phyloP scores from a whole-genome alignment of 2,113 vertebrate species.

The Malurus melanocephalus region DNA sequence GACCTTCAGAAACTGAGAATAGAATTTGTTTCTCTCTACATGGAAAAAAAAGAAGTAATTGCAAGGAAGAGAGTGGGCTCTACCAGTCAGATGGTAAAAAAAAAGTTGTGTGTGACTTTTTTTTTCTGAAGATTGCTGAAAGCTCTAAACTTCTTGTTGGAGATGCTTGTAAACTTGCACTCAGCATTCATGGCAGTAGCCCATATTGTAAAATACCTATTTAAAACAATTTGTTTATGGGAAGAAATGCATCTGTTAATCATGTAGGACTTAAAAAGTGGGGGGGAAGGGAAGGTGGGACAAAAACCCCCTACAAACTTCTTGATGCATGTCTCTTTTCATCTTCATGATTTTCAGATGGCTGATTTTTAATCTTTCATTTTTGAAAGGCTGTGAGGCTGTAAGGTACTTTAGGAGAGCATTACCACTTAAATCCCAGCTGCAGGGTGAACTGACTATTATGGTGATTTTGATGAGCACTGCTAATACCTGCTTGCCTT shows the following conservation, averaged over 20 bases:
- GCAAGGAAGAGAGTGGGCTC: not conserved
- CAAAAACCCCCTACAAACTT: not conserved
- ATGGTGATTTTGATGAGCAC: conserved; percentile 7
- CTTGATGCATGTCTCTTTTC: not conserved
- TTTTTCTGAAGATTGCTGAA: not conserved
- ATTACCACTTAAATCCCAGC: not conserved
- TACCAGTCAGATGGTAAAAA: not conserved
- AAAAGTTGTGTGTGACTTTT: not conserved
- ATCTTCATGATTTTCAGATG: not conserved
- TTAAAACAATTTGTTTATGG: not conserved
- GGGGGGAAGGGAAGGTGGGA: not conserved
- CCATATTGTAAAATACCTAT: not conserved
- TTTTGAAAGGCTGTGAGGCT: not conserved
- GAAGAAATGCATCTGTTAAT: not conserved
- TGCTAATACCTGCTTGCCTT: not conserved
- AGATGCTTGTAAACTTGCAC: not conserved
- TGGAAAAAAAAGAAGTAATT: not conserved
- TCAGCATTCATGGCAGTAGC: not conserved
- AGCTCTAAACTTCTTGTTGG: not conserved
- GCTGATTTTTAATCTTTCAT: not conserved
- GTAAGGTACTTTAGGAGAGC: not conserved
- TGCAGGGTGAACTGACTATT: not conserved
- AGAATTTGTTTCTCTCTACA: not conserved
- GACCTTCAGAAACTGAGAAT: not conserved
- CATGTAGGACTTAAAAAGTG: not conserved